These are phyloP conservation scores for Columba janthina DNA, from an alignment of 2,113 vertebrate species.

Conservation along the genomic window DNA sequence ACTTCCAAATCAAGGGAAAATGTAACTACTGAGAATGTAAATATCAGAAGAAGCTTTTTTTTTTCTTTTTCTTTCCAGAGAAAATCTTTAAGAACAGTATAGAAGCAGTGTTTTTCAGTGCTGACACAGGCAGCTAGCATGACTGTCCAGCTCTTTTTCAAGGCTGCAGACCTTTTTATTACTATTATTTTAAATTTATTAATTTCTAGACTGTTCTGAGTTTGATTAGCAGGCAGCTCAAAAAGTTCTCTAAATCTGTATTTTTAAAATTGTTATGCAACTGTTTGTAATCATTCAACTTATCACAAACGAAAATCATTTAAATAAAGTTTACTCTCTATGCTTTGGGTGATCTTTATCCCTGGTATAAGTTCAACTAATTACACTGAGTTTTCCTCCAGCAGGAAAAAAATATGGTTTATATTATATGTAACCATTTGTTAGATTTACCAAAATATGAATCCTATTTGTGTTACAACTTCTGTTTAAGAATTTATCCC, in stretches of 20 bases:
- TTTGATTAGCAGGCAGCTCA: not conserved
- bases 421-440: not conserved
- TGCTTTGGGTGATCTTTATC: not conserved
- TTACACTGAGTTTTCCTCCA: not conserved
- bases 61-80: not conserved
- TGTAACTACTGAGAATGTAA: not conserved
- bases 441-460: not conserved
- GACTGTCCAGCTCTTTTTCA: not conserved
- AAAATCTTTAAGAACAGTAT: not conserved
- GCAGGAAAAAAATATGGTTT: not conserved
- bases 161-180: not conserved
- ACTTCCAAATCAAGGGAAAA: constrained; percentile 11
- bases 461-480: not conserved
- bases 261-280: not conserved
- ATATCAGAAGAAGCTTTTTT: not conserved
- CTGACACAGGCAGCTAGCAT: not conserved
- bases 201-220: not conserved
- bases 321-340: not conserved
- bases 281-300: not conserved
- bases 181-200: not conserved
- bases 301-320: not conserved
- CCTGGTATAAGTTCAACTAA: not conserved
- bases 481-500: not conserved
- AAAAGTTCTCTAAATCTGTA: not conserved
- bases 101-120: not conserved